Percentiles rank a stretch among this genome's conserved stretches.
phyloP scores from a whole-genome alignment of 2,113 vertebrate genomes.

The Vanacampus margaritifer region DNA sequence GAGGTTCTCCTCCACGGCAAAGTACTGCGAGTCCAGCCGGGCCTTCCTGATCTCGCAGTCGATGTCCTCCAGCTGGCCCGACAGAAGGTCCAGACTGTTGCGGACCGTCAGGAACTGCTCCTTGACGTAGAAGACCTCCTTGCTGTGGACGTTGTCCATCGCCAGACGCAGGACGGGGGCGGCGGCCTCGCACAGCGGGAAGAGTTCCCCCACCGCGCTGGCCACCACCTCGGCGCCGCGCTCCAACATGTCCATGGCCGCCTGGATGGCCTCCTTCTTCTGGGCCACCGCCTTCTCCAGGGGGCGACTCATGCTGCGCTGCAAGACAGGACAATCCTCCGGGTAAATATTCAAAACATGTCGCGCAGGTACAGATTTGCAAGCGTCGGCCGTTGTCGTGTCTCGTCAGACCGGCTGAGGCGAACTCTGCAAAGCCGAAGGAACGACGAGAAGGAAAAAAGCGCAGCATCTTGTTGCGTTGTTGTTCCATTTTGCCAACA shows the following conservation, averaged over 20 bases:
- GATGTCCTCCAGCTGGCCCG: constrained; percentile 68
- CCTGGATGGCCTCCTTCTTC: constrained; percentile 77
- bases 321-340: not conserved
- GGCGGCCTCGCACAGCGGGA: constrained; percentile 73
- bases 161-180: constrained; percentile 69
- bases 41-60: constrained; percentile 72
- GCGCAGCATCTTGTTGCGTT: not conserved
- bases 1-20: constrained; percentile 73
- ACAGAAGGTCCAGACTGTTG: constrained; percentile 70
- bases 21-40: constrained; percentile 66
- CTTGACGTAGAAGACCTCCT: constrained; percentile 75
- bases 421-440: not conserved
- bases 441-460: not conserved
- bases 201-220: constrained; percentile 70
- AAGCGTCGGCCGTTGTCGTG: not conserved
- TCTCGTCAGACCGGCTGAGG: too few species aligned
- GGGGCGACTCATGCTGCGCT: constrained; percentile 60
- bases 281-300: constrained; percentile 69
- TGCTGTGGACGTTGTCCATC: constrained; percentile 73
- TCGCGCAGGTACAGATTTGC: too few species aligned
- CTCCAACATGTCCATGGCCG: constrained; percentile 72
- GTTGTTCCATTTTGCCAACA: not conserved
- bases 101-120: constrained; percentile 71
- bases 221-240: constrained; percentile 71
- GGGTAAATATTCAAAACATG: not conserved